Conservation (phyloP, 2,113 vertebrate genomes). For the Cnemophilus loriae region DNA sequence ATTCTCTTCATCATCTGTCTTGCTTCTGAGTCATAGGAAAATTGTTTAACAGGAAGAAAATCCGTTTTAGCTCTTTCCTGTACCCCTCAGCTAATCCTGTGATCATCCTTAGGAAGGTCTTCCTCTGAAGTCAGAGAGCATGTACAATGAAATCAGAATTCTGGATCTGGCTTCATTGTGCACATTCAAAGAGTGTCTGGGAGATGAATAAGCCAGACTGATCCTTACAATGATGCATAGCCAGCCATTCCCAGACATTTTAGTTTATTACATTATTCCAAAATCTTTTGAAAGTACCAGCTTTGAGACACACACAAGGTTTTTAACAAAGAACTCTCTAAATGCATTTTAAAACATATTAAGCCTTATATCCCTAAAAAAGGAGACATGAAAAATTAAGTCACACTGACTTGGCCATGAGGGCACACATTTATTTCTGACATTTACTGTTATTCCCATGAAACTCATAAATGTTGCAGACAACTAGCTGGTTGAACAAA, state of each 20-base stretch:
- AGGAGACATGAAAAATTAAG: not conserved
- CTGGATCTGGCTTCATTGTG: not conserved
- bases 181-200: not conserved
- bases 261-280: not conserved
- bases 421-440: not conserved
- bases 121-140: not conserved
- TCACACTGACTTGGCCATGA: not conserved
- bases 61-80: not conserved
- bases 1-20: not conserved
- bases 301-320: not conserved
- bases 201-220: not conserved
- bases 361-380: not conserved
- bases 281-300: not conserved
- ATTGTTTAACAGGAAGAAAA: not conserved
- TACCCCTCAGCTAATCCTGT: not conserved
- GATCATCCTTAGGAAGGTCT: not conserved
- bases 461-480: not conserved
- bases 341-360: not conserved
- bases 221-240: not conserved
- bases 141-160: not conserved
- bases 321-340: not conserved
- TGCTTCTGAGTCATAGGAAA: not conserved
- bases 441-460: not conserved
- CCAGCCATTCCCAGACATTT: not conserved
- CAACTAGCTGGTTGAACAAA: not conserved